Percentiles rank a stretch among this genome's conserved stretches.
Conservation (phyloP, 2,888 invertebrate species). For the Andrena minutula region DNA sequence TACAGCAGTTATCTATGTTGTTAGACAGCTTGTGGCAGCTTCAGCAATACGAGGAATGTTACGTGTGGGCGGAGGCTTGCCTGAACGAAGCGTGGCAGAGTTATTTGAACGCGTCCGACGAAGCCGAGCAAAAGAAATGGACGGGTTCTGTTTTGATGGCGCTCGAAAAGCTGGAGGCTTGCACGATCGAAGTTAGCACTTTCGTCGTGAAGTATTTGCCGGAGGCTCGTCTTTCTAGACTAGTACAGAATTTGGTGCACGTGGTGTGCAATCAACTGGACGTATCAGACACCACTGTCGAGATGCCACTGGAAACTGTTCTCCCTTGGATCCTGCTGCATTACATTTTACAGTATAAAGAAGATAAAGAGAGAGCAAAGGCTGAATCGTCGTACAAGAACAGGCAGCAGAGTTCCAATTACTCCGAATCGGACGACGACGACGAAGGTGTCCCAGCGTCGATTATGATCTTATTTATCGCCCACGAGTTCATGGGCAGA, state of each 20-base stretch:
- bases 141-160: constrained; percentile 85
- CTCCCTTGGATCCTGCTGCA: constrained; percentile 94
- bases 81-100: constrained; percentile 91
- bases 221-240: constrained; percentile 88
- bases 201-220: constrained; percentile 86
- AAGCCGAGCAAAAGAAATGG: constrained; percentile 85
- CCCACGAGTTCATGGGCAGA: constrained; percentile 94
- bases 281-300: constrained; percentile 87
- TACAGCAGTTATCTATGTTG: constrained; percentile 86
- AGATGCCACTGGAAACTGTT: constrained; percentile 90
- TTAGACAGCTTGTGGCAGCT: constrained; percentile 89
- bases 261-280: constrained; percentile 93
- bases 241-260: constrained; percentile 91
- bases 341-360: constrained; percentile 90
- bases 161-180: constrained; percentile 85
- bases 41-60: constrained; percentile 88
- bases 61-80: constrained; percentile 92
- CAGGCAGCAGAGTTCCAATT: constrained; percentile 70
- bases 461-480: constrained; percentile 91
- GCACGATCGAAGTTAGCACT: constrained; percentile 86
- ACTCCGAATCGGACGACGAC: constrained; percentile 84
- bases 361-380: constrained; percentile 88
- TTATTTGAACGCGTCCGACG: constrained; percentile 85
- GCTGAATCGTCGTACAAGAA: constrained; percentile 70
- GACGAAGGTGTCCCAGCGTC: constrained; percentile 90